Evolutionary conservation across 92 coral and sea anemone genomes (phyloP).

Genomic region (Anthopleura xanthogrammica): DNA sequence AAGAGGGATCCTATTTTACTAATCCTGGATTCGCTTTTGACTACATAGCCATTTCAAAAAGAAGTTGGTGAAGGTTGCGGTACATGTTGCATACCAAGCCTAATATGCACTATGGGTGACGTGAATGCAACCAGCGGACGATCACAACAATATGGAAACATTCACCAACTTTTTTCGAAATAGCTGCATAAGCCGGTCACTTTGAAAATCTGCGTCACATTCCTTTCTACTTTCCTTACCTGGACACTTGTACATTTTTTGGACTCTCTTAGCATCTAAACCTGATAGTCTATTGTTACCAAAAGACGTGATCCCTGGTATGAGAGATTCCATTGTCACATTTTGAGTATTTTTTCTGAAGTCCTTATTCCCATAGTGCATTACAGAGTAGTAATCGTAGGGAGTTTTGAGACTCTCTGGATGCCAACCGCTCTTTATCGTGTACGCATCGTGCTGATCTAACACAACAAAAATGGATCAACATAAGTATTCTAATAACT

Average conservation of each 20-base stretch:
- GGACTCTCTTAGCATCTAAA: constrained; percentile 75
- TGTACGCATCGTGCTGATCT: constrained; percentile 51
- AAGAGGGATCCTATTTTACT: too few species aligned
- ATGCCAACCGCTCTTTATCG: constrained; percentile 62
- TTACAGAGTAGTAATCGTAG: constrained; percentile 86
- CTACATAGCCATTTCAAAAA: too few species aligned
- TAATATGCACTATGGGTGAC: too few species aligned
- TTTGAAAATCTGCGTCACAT: too few species aligned
- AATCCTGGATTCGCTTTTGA: too few species aligned
- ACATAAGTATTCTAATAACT: not conserved
- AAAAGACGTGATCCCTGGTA: constrained; percentile 48
- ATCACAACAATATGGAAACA: too few species aligned
- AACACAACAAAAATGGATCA: not conserved
- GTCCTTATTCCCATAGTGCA: constrained; percentile 90
- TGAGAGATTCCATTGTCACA: constrained; percentile 64
- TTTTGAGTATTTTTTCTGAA: constrained; percentile 12
- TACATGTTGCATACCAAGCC: too few species aligned
- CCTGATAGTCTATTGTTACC: constrained; percentile 73
- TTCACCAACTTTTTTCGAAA: too few species aligned
- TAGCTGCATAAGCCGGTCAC: too few species aligned
- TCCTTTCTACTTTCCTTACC: constrained; percentile 64
- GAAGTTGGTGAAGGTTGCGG: too few species aligned
- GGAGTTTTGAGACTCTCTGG: constrained; percentile 76
- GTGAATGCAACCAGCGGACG: too few species aligned
- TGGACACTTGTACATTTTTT: constrained; percentile 77